phyloP scores from a whole-genome alignment of 2,113 vertebrate genomes.

The Loxodonta africana region DNA sequence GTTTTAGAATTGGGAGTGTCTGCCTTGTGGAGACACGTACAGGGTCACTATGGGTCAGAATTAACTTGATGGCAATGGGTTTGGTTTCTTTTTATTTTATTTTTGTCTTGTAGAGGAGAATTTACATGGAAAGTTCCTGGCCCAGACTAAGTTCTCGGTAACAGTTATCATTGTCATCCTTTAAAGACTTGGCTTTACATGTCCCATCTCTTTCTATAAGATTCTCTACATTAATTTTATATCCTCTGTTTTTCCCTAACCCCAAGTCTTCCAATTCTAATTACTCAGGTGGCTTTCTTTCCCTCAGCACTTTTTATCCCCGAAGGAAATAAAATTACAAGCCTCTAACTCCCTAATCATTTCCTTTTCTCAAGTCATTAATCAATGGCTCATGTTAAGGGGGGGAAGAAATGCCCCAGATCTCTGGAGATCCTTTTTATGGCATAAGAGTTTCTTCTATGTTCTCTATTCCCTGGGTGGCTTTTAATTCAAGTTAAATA shows the following conservation, averaged over 20 bases:
- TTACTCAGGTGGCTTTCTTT: conserved; percentile 35
- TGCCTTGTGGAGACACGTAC: neutral
- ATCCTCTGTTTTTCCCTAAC: neutral
- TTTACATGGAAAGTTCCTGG: neutral
- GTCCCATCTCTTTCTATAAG: neutral
- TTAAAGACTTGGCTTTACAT: neutral
- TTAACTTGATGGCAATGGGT: neutral
- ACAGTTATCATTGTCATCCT: neutral
- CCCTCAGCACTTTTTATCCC: neutral
- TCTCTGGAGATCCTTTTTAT: conserved; percentile 36
- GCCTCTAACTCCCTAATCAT: conserved; percentile 52
- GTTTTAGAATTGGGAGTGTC: neutral
- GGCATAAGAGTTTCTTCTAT: conserved; percentile 56
- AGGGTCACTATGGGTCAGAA: neutral
- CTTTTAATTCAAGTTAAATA: conserved; percentile 35
- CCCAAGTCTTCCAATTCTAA: conserved; percentile 11
- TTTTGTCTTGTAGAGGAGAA: neutral
- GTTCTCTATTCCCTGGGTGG: conserved; percentile 35
- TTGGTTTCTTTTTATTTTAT: neutral
- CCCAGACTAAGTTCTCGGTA: neutral
- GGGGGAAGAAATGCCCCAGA: neutral
- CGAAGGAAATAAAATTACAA: conserved; percentile 65
- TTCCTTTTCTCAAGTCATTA: conserved; percentile 54
- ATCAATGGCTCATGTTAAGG: conserved; percentile 56
- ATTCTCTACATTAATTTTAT: conserved; percentile 17